Conservation (phyloP, 2,113 vertebrate species). For the Craseonycteris thonglongyai region DNA sequence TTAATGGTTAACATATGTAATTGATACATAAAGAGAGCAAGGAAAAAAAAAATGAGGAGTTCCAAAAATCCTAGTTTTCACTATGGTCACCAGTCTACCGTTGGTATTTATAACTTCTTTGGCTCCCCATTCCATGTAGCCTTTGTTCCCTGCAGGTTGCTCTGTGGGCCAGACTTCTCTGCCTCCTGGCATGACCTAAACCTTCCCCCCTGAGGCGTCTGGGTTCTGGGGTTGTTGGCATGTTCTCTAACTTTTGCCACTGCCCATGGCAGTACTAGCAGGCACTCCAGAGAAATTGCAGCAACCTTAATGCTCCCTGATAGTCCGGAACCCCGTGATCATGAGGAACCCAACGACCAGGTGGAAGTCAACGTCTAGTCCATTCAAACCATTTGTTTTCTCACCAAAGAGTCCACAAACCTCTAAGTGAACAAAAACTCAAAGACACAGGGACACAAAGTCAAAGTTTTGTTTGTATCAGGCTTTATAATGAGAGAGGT, state of each 20-base stretch:
- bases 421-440: background rate
- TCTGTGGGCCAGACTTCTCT: background rate
- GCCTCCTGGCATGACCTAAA: background rate
- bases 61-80: background rate
- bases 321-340: background rate
- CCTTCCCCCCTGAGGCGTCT: background rate
- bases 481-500: background rate
- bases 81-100: background rate
- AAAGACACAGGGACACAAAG: background rate
- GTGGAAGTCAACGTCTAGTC: no score
- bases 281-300: background rate
- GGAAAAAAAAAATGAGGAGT: background rate
- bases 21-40: background rate
- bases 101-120: background rate
- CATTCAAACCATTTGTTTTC: background rate
- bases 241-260: background rate
- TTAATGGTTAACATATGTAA: background rate
- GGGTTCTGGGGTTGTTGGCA: background rate
- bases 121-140: accelerated
- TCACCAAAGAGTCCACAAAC: background rate
- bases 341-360: background rate
- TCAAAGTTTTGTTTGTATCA: background rate
- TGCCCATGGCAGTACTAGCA: background rate
- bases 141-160: background rate
- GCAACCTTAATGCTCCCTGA: background rate